Base-by-base conservation (phyloP, 2,888 invertebrate genomes). In the Tridacna crocea region DNA sequence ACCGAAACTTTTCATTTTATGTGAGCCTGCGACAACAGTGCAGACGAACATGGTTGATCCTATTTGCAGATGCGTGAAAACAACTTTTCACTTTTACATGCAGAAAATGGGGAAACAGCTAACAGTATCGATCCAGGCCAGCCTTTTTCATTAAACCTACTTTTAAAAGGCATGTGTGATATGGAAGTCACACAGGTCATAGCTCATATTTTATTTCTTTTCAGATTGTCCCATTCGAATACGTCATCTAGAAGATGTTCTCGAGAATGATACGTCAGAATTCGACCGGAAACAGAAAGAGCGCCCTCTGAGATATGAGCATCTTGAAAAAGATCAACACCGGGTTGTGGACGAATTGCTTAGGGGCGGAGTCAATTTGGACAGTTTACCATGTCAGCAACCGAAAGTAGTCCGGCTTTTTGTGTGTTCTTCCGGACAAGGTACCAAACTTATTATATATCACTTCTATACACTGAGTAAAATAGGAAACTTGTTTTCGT, bases 391-490 rank as follows among this genome's bases (percentile, higher is more conserved):
- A 0, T 97, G 98, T 0, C 98, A 99, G 88, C 98, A 98, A 95
- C 98, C 98, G 66, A 99, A 99, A 95, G 98, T 99, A 92, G 98
- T 99, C 51, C 96, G 99, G 89, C 98, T 99, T 91, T 99, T 99
- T 94, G 98, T 98, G 87, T 98, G 98, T 93, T 99, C 99, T 0
- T 99, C 99, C 0, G 99, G 99, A 92, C 99, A 98, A 92, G 98
- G 98, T 98, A 83, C 19, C 17, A 27, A 24, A 1, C 36, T 36
- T 36, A 36, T 36, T 36, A 36, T 36, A 36, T 36, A 36, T 8
- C 36, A 8, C 36, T 36, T 4, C 8, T 36, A 36, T 36, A 36
- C 36, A 36, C 36, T 36, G 36, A 36, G 36, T 8, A 36, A 36
- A 36, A 36, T 2, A 36, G 36, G 36, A 36, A 36, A 36, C 36